These are phyloP conservation scores for Pseudopipra pipra DNA, from an alignment of 2,113 vertebrate genomes.

Conservation along the genomic window DNA sequence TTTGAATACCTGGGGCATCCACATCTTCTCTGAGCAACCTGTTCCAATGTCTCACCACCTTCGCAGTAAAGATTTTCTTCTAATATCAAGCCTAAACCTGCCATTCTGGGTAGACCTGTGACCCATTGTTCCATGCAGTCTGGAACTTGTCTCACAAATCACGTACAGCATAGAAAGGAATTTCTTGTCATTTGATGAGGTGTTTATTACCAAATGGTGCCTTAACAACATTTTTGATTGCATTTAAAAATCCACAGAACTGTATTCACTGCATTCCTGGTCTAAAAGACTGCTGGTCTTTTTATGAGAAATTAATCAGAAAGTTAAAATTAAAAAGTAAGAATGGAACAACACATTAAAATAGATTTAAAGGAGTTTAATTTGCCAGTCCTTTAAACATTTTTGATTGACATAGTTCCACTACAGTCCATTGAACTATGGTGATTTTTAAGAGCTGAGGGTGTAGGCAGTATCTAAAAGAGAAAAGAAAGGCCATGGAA, in stretches of 20 bases:
- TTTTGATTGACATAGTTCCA: background rate
- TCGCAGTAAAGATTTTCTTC: background rate
- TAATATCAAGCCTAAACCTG: background rate
- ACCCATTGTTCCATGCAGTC: background rate
- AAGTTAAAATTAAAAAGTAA: background rate
- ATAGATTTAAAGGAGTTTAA: background rate
- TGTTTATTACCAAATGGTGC: background rate
- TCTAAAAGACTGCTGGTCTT: background rate
- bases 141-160: background rate
- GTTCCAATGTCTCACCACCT: background rate
- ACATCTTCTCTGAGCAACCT: background rate
- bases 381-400: background rate
- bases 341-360: background rate
- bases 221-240: background rate
- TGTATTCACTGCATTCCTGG: background rate
- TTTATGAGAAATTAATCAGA: background rate
- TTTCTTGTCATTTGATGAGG: background rate
- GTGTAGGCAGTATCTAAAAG: background rate
- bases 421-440: background rate
- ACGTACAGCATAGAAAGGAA: background rate
- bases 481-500: background rate
- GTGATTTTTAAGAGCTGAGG: background rate
- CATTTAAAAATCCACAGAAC: background rate
- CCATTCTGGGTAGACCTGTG: background rate
- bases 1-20: background rate